Evolutionary conservation across 2,113 vertebrate genomes (phyloP).

Genomic region (human): GRCh38 chr1:80496501-80497000

Average conservation of each 20-base stretch:
- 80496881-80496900: constrained; percentile 76
- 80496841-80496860: constrained; percentile 51
- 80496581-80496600: background rate
- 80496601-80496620: background rate
- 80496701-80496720: background rate
- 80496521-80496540: background rate
- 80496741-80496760: background rate
- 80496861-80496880: constrained; percentile 69
- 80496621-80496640: background rate
- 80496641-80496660: background rate
- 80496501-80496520: constrained; percentile 4
- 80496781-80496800: constrained; percentile 4
- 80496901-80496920: constrained; percentile 68
- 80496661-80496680: background rate
- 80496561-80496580: background rate
- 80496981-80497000: constrained; percentile 65
- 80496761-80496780: background rate
- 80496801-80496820: constrained; percentile 20
- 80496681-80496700: background rate
- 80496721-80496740: background rate
- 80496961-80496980: constrained; percentile 65
- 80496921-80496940: constrained; percentile 74
- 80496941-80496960: constrained; percentile 75
- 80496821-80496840: constrained; percentile 57
- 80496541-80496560: background rate